Conservation (phyloP, 2,797 vertebrate species). For the Chaetodon trifasciatus region DNA sequence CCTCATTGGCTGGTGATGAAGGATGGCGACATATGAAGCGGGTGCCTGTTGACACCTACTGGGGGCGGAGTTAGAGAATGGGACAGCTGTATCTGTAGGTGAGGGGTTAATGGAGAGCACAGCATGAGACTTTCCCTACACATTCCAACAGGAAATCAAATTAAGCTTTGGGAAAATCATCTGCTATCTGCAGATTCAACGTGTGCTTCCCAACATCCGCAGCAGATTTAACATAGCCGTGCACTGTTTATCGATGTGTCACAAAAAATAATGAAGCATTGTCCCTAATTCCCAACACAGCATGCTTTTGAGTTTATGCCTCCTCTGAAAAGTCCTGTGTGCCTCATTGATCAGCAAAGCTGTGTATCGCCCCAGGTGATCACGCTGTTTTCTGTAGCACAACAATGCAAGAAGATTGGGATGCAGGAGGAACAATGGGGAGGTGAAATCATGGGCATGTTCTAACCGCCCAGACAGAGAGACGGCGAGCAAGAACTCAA, state of each 20-base stretch:
- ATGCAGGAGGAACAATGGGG: slow-evolving; percentile 59
- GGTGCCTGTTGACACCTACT: slow-evolving; percentile 64
- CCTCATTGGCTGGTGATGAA: slow-evolving; percentile 71
- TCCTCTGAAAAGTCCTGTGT: slow-evolving; percentile 56
- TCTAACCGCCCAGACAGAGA: slow-evolving; percentile 41
- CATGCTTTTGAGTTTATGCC: slow-evolving; percentile 59
- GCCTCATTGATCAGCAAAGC: slow-evolving; percentile 76
- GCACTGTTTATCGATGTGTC: slow-evolving; percentile 29
- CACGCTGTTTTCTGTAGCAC: slow-evolving; percentile 64
- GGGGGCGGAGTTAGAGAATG: slow-evolving; percentile 32
- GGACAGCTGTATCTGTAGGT: slow-evolving; percentile 59
- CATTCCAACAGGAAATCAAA: slow-evolving; percentile 60
- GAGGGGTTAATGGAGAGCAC: slow-evolving; percentile 54
- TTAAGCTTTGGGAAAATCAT: slow-evolving; percentile 46
- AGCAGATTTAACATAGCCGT: slow-evolving; percentile 25
- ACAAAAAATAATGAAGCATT: slow-evolving; percentile 46
- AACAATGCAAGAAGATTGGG: slow-evolving; percentile 53
- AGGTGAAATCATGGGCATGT: slow-evolving; percentile 76
- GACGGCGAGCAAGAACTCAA: slow-evolving; percentile 27
- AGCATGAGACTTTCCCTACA: slow-evolving; percentile 48
- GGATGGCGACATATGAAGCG: slow-evolving; percentile 56
- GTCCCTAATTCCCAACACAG: slow-evolving; percentile 62
- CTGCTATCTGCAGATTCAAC: slow-evolving; percentile 31
- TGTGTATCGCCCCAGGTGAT: slow-evolving; percentile 71
- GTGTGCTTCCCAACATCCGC: slow-evolving; percentile 5